A percentile compares a stretch with the other conserved stretches of the same genome.
Conservation (phyloP, 2,888 invertebrate genomes). For the Oxyscelio sp. region DNA sequence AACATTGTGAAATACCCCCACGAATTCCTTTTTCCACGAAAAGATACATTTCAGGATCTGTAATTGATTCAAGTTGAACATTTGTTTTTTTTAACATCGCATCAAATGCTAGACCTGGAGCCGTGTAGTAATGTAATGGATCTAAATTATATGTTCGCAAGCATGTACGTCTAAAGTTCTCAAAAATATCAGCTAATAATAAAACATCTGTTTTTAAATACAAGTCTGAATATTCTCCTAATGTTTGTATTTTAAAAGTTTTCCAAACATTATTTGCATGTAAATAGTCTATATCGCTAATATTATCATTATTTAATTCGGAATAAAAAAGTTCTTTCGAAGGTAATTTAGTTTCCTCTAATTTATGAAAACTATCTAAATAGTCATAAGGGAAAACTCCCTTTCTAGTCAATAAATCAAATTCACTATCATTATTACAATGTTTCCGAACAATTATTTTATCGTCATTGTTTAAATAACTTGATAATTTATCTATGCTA, state of each 20-base stretch:
- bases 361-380: too few relatives aligned
- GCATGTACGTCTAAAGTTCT: conserved; percentile 35
- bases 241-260: conserved; percentile 6
- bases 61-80: conserved; percentile 31
- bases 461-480: too few relatives aligned
- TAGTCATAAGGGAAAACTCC: too few relatives aligned
- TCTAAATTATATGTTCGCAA: conserved; percentile 26
- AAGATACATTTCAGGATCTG: conserved; percentile 22
- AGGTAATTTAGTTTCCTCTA: conserved; percentile 26
- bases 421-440: too few relatives aligned
- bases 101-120: too few relatives aligned
- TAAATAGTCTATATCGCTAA: conserved; percentile 20
- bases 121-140: conserved; percentile 25
- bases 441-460: conserved; percentile 14
- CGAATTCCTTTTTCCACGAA: too few relatives aligned
- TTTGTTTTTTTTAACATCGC: too few relatives aligned
- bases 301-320: conserved; percentile 19
- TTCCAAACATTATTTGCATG: conserved; percentile 25
- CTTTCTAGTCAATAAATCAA: too few relatives aligned
- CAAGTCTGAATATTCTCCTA: too few relatives aligned
- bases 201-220: too few relatives aligned
- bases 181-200: conserved; percentile 36
- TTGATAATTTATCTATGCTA: conserved; percentile 50
- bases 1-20: too few relatives aligned
- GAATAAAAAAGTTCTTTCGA: conserved; percentile 24